Percentiles rank a stretch among this genome's conserved stretches.
Evolutionary conservation across 2,888 invertebrate genomes (phyloP).

Genomic region (Crepidodera aurea): DNA sequence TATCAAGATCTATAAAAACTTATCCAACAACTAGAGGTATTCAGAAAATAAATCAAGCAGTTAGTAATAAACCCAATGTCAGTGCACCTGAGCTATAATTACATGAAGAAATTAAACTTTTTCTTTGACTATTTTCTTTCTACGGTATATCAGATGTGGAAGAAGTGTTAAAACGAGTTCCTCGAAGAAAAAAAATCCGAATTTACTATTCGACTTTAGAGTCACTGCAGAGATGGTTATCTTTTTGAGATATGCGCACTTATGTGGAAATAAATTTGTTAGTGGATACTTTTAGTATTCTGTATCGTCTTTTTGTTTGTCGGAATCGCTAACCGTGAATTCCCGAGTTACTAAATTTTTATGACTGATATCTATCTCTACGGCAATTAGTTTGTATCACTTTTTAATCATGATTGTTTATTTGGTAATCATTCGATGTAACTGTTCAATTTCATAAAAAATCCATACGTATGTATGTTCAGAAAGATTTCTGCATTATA

Average conservation of each 20-base stretch:
- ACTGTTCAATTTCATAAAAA: too few relatives aligned
- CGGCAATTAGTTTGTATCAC: too few relatives aligned
- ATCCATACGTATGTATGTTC: too few relatives aligned
- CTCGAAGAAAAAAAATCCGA: conserved; percentile 9
- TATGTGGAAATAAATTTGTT: conserved; percentile 13
- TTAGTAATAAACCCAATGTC: conserved; percentile 12
- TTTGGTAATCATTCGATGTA: too few relatives aligned
- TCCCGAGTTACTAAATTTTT: background rate
- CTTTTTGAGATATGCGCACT: conserved; percentile 10
- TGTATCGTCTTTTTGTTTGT: conserved; percentile 1
- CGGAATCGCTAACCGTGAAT: background rate
- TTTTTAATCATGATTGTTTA: too few relatives aligned
- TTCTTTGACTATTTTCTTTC: conserved; percentile 6
- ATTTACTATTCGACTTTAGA: conserved; percentile 23
- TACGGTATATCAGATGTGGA: conserved; percentile 11
- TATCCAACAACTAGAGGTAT: background rate
- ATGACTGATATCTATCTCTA: too few relatives aligned
- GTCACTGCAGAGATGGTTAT: conserved; percentile 20
- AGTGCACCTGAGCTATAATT: conserved; percentile 11
- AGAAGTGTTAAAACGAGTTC: conserved; percentile 24
- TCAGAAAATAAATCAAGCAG: conserved; percentile 10
- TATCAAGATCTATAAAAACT: conserved; percentile 6
- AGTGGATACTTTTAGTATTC: background rate
- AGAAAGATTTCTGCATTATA: too few relatives aligned
- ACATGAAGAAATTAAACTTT: conserved; percentile 23